Evolutionary conservation across 2,888 invertebrate genomes (phyloP), one percentile per base, ranked within the genome.

Genomic region (Trypoxylon attenuatum): DNA sequence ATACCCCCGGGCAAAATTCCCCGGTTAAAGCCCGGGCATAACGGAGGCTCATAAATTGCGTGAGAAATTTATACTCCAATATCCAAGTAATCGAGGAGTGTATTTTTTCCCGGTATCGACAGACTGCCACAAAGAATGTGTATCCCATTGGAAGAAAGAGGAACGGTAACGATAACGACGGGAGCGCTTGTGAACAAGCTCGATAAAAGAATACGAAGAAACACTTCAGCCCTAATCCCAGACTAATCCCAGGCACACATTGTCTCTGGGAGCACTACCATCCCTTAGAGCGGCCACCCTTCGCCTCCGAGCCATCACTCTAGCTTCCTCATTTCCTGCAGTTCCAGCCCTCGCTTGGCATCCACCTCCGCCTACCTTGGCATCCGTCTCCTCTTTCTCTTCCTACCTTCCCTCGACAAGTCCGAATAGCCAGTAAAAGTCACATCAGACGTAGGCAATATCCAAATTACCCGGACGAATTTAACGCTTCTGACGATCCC

Each of bases 391-490:
- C 18, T 16, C 42, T 42, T 19, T 42, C 42, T 3, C 42, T 23
- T 29, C 19, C 16, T 41, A 5, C 23, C 52, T 6, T 5, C 13
- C 29, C 6, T 49, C 50, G 23, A 21, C 15, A 6, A 8, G 41
- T 47, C 18, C 22, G 15, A 13, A n/a, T 21, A 16, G 15, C 27
- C 15, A 21, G 42, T 33, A 50, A 29, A 39, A 29, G 52, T 76
- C 73, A 77, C 72, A 75, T 78, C 74, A 68, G 71, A 73, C 71
- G 62, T 65, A 73, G 73, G 79, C 78, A 79, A 82, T 82, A 82
- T 82, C 79, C 79, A 80, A 82, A 82, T 81, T 82, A 80, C 77
- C 80, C 76, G 71, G 63, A 72, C 73, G 74, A 77, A 79, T 80
- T 79, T 80, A 76, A 71, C 76, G 76, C 73, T 78, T 58, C 73